Evolutionary conservation across 2,888 invertebrate species (phyloP).

Genomic region (Tillus elongatus): DNA sequence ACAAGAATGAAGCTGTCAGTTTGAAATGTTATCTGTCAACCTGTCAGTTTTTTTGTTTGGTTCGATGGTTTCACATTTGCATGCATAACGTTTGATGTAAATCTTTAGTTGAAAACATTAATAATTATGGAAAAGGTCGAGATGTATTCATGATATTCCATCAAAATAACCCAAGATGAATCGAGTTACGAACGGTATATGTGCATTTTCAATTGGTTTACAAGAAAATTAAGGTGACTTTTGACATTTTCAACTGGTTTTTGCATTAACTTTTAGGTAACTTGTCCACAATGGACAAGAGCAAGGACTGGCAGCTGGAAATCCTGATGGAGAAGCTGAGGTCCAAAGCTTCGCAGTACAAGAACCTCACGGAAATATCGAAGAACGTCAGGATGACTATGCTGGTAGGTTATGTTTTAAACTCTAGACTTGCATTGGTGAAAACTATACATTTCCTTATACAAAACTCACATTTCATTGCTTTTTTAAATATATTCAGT

Average conservation of each 20-base stretch:
- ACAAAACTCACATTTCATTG: too few species aligned
- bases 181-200: constrained; percentile 2
- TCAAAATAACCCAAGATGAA: too few species aligned
- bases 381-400: constrained; percentile 81
- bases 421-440: constrained; percentile 5
- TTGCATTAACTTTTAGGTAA: background rate
- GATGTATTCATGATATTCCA: too few species aligned
- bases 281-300: constrained; percentile 44
- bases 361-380: constrained; percentile 75
- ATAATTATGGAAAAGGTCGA: too few species aligned
- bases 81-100: too few species aligned
- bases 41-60: too few species aligned
- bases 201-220: too few species aligned
- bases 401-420: constrained; percentile 50
- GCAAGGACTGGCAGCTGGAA: constrained; percentile 72
- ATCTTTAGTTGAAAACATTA: too few species aligned
- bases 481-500: background rate
- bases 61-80: too few species aligned
- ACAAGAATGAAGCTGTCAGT: too few species aligned
- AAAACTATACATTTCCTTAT: too few species aligned
- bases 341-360: constrained; percentile 71
- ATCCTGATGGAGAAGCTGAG: constrained; percentile 86
- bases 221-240: background rate
- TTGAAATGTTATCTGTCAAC: too few species aligned
- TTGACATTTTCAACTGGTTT: background rate